Base-by-base conservation (phyloP, 2,797 vertebrate genomes). In the Typhlichthys subterraneus region DNA sequence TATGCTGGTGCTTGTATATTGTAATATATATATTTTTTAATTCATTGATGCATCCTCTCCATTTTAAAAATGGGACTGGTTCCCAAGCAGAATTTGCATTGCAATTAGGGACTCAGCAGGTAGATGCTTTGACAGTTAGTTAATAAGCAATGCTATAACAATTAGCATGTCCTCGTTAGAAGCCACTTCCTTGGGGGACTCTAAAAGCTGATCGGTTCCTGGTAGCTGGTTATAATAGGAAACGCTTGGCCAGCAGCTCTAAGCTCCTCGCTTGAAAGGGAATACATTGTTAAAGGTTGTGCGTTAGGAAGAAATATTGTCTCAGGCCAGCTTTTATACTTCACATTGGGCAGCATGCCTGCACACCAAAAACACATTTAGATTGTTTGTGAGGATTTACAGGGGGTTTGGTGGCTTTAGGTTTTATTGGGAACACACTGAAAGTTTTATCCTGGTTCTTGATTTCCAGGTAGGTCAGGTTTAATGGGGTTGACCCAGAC, bases 101-200 rank as follows among this genome's bases (percentile, higher is more conserved):
- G 23, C 51, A 65, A 65, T 65, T 65, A 65, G 48, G 12, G 23
- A 33, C 63, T 65, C 58, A 65, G 63, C 38, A 38, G 55, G 45
- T 65, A 52, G 48, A 65, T 59, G 56, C 63, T 55, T 65, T 53
- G 38, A 13, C 46, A 48, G 63, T 53, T 64, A 17, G 45, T 64
- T 64, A 64, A 64, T 65, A 65, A 65, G 54, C 54, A 65, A 46
- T 12, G 55, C 15, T 65, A 65, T 42, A 42, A 42, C 56, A 58
- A 58, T 65, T 53, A 46, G 55, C 48, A 52, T 65, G 63, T 52
- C 38, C 63, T 58, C 56, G 48, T 58, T 58, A 52, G 53, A 46
- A 12, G 15, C 29, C 12, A 33, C 58, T 48, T 65, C 33, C 45
- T 11, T 65, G 48, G 48, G 47, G 46, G 33, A 58, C n/a, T 12